Evolutionary conservation across 1,140 invertebrate genomes (phyloP).

Genomic region (Calliopsis andreniformis): DNA sequence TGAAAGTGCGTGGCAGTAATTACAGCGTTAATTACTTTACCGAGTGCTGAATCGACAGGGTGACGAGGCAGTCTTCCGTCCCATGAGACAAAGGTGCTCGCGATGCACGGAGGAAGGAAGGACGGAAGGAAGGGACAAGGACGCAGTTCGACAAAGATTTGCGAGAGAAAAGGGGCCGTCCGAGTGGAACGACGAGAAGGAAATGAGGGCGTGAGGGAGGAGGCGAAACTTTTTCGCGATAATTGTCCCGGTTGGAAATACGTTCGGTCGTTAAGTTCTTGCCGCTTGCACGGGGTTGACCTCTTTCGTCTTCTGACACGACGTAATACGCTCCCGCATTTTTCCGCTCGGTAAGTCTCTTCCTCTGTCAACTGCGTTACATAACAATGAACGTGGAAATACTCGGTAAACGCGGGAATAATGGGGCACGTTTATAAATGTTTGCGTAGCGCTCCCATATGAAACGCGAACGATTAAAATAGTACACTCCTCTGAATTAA

Average conservation of each 20-base stretch:
- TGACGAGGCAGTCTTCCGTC: not conserved
- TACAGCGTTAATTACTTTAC: slow-evolving; percentile 42
- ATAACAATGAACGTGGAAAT: not conserved
- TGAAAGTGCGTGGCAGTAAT: slow-evolving; percentile 27
- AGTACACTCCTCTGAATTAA: too few relatives aligned
- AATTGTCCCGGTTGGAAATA: slow-evolving; percentile 71
- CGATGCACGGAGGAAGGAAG: not conserved
- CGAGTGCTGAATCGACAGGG: slow-evolving; percentile 5
- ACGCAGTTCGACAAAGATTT: slow-evolving; percentile 27
- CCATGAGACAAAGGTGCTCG: slow-evolving; percentile 9
- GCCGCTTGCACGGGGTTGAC: slow-evolving; percentile 21
- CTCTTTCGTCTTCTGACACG: slow-evolving; percentile 22
- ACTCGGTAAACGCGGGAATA: not conserved
- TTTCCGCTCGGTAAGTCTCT: slow-evolving; percentile 23
- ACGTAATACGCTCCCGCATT: slow-evolving; percentile 14
- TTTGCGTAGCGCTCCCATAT: too few relatives aligned
- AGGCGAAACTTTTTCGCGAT: slow-evolving; percentile 65
- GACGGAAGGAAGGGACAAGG: not conserved
- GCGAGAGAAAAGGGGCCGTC: slow-evolving; percentile 2
- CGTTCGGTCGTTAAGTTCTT: slow-evolving; percentile 53
- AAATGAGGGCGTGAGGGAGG: slow-evolving; percentile 14
- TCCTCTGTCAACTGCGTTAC: not conserved
- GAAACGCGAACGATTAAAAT: too few relatives aligned
- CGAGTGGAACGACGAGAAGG: slow-evolving; percentile 24
- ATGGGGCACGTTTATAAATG: not conserved